These are phyloP conservation scores for Rhabdomys dilectus DNA, from an alignment of 2,113 vertebrate genomes.

Conservation along the genomic window DNA sequence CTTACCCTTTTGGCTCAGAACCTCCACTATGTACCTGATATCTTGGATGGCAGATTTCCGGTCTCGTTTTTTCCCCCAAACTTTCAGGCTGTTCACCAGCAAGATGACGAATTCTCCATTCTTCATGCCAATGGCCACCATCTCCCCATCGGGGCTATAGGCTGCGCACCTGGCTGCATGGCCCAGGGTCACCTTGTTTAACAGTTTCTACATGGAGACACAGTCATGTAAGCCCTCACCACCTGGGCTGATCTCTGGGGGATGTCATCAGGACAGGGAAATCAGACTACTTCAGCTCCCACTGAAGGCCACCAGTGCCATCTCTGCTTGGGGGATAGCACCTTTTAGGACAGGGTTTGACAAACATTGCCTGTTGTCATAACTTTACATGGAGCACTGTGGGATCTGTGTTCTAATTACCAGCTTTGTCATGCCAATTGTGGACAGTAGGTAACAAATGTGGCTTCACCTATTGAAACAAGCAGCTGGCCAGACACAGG, in stretches of 20 bases:
- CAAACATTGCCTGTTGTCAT: neutral
- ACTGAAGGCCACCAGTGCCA: neutral
- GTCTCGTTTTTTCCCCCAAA: slow-evolving; percentile 98
- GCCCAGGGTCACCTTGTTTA: slow-evolving; percentile 97
- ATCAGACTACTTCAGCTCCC: neutral
- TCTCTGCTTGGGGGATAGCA: neutral
- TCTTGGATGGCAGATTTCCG: slow-evolving; percentile 97
- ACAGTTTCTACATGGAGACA: slow-evolving; percentile 91
- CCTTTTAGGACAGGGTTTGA: neutral
- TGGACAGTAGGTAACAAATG: fast-evolving
- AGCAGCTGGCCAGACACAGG: neutral
- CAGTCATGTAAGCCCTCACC: neutral
- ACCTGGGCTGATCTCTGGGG: neutral
- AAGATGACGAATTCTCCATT: slow-evolving; percentile 97
- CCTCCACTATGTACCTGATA: slow-evolving; percentile 88
- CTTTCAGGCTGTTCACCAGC: slow-evolving; percentile 94
- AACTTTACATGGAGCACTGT: neutral
- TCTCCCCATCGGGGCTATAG: slow-evolving; percentile 96
- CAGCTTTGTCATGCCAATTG: neutral
- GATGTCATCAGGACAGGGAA: neutral
- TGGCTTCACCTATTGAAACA: neutral
- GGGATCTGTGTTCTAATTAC: neutral
- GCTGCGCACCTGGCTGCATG: slow-evolving; percentile 93
- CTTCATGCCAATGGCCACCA: slow-evolving; percentile 97
- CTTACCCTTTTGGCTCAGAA: neutral